Evolutionary conservation across 2,888 invertebrate species (phyloP).

Genomic region (Escarpia spicata): DNA sequence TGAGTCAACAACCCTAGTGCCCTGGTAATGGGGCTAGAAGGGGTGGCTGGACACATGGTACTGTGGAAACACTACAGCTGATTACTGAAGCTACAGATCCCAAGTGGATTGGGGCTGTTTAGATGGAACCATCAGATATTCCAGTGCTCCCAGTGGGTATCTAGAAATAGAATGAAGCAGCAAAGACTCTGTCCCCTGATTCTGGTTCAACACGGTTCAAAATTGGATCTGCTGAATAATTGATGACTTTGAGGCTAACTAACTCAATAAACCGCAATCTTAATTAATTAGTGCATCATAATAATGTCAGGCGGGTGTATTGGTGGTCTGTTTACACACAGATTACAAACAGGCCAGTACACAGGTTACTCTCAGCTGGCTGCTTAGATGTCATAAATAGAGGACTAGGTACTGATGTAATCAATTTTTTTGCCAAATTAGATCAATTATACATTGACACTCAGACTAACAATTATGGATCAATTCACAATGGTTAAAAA

Average conservation of each 20-base stretch:
- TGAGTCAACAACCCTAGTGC: neutral
- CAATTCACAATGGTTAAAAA: no score
- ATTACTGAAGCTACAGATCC: neutral
- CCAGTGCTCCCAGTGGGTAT: neutral
- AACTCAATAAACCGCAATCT: neutral
- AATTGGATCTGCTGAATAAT: neutral
- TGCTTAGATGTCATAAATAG: neutral
- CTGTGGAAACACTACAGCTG: neutral
- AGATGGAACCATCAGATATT: neutral
- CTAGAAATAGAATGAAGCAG: neutral
- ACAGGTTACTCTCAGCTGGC: neutral
- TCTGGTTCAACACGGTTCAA: neutral
- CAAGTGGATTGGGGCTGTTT: neutral
- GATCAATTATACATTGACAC: neutral
- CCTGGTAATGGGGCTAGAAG: neutral
- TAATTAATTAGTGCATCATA: constrained; percentile 3
- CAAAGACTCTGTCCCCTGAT: neutral
- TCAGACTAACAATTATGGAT: neutral
- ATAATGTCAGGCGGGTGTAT: neutral
- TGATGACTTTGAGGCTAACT: neutral
- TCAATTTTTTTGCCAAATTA: neutral
- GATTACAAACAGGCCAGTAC: neutral
- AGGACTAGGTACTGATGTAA: neutral
- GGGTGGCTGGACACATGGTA: neutral
- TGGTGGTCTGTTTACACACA: neutral